A percentile compares a stretch with the other conserved stretches of the same genome.
Evolutionary conservation across 2,113 vertebrate species (phyloP).

Genomic region (Neogale vison): DNA sequence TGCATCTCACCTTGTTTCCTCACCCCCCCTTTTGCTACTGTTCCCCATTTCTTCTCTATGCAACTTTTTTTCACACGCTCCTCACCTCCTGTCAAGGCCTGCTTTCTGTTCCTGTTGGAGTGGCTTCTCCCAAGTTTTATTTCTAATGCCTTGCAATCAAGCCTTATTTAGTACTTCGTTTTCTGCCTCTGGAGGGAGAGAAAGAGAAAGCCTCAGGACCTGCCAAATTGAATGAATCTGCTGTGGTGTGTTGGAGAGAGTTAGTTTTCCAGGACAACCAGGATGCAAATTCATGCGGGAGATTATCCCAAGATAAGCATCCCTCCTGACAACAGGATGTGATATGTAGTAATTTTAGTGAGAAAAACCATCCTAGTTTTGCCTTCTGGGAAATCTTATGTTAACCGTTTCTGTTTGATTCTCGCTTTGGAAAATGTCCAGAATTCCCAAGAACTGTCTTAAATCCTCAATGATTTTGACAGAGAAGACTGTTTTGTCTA

Average conservation of each 20-base stretch:
- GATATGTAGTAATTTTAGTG: slow-evolving; percentile 65
- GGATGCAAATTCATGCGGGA: slow-evolving; percentile 17
- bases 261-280: slow-evolving; percentile 21
- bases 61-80: slow-evolving; percentile 25
- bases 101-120: not conserved
- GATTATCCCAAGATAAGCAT: slow-evolving; percentile 43
- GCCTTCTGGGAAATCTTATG: slow-evolving; percentile 68
- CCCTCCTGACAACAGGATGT: slow-evolving; percentile 50
- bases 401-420: slow-evolving; percentile 62
- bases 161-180: slow-evolving; percentile 57
- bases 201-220: slow-evolving; percentile 70
- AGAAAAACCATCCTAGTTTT: slow-evolving; percentile 58
- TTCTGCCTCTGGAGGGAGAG: slow-evolving; percentile 80
- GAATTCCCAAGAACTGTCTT: slow-evolving; percentile 59
- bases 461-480: slow-evolving; percentile 58
- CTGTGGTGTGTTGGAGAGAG: slow-evolving; percentile 1
- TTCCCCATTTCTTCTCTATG: slow-evolving; percentile 36
- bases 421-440: slow-evolving; percentile 67
- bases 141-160: slow-evolving; percentile 55
- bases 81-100: slow-evolving; percentile 13
- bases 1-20: not conserved
- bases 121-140: slow-evolving; percentile 47
- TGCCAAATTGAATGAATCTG: not conserved
- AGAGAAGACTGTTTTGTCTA: slow-evolving; percentile 64
- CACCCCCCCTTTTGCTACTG: not conserved